phyloP scores from a whole-genome alignment of 1,140 invertebrate genomes.

The Euura lappo region DNA sequence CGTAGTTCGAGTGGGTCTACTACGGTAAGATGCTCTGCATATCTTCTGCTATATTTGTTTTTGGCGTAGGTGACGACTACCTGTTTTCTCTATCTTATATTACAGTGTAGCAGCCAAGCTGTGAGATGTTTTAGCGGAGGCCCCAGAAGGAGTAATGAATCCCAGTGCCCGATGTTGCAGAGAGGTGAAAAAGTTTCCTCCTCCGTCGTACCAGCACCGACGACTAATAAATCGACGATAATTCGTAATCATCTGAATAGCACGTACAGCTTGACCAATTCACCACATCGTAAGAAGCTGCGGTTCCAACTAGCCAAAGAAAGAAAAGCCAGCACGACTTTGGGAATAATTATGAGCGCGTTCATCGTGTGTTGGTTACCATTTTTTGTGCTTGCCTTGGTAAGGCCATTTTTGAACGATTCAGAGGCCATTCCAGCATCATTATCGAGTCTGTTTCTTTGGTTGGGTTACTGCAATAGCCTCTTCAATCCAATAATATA shows the following conservation, averaged over 20 bases:
- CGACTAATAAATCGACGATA: conserved; percentile 43
- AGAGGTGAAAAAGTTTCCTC: conserved; percentile 40
- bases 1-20: conserved; percentile 58
- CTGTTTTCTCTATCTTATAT: conserved; percentile 45
- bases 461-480: conserved; percentile 94
- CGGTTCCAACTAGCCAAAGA: conserved; percentile 86
- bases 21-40: conserved; percentile 43
- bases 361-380: conserved; percentile 97
- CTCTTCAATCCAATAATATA: conserved; percentile 94
- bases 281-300: conserved; percentile 72
- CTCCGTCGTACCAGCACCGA: conserved; percentile 32
- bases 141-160: conserved; percentile 73
- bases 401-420: conserved; percentile 79
- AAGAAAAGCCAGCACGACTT: conserved; percentile 92
- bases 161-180: conserved; percentile 74
- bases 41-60: too few species aligned
- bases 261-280: conserved; percentile 56
- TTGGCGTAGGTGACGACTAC: conserved; percentile 1
- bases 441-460: conserved; percentile 73
- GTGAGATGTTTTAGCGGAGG: conserved; percentile 68
- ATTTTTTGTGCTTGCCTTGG: conserved; percentile 91
- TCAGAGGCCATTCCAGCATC: conserved; percentile 68
- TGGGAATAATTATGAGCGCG: conserved; percentile 97
- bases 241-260: conserved; percentile 56
- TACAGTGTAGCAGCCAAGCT: conserved; percentile 68